phyloP scores from a whole-genome alignment of 2,113 vertebrate species.

The Pollachius pollachius region DNA sequence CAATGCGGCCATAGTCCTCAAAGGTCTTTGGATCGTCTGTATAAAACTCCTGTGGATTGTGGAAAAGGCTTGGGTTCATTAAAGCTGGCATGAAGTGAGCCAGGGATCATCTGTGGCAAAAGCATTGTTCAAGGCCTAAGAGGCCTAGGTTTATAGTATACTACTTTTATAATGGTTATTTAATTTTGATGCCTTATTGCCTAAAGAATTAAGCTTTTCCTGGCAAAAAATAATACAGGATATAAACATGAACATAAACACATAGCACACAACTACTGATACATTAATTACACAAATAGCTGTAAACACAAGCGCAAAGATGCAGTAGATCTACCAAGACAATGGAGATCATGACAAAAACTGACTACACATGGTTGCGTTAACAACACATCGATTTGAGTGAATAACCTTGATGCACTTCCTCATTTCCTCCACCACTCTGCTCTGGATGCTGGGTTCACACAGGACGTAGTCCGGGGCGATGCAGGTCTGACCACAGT shows the following conservation, averaged over 20 bases:
- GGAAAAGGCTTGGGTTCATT: not conserved
- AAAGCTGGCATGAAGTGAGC: not conserved
- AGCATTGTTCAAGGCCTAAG: not conserved
- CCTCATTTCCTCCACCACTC: constrained; percentile 82
- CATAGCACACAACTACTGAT: no score
- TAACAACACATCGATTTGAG: not conserved
- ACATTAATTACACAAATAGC: no score
- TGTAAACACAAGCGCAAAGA: no score
- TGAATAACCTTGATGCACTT: constrained; percentile 76
- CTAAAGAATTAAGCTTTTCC: no score
- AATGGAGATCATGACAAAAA: no score
- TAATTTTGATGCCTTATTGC: no score
- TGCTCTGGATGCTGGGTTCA: constrained; percentile 80
- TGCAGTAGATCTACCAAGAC: no score
- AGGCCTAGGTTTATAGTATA: not conserved
- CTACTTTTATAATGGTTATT: no score
- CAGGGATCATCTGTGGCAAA: not conserved
- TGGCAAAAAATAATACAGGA: no score
- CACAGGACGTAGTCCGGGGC: constrained; percentile 94
- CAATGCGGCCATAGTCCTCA: constrained; percentile 85
- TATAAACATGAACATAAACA: no score
- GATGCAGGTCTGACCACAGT: constrained; percentile 93
- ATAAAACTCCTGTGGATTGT: constrained; percentile 83
- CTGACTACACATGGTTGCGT: no score
- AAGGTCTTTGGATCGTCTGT: constrained; percentile 85